phyloP scores from a whole-genome alignment of 1,140 invertebrate species.

The Meteorus sp. region DNA sequence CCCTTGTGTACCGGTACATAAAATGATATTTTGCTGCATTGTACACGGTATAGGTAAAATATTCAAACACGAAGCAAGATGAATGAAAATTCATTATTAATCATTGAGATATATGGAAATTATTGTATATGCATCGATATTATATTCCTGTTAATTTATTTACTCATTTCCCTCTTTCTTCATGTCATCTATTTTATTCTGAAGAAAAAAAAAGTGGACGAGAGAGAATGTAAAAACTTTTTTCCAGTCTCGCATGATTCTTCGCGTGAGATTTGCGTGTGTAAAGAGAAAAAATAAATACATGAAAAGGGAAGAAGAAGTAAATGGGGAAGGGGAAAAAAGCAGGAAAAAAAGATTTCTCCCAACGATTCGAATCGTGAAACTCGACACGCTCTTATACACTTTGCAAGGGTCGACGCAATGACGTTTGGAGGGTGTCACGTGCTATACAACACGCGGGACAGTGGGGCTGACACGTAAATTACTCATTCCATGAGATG shows the following conservation, averaged over 20 bases:
- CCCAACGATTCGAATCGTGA: conserved; percentile 11
- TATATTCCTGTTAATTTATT: background rate
- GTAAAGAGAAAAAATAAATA: too few relatives aligned
- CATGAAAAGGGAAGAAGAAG: too few relatives aligned
- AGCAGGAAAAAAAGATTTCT: conserved; percentile 21
- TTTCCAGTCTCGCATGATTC: too few relatives aligned
- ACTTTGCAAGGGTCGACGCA: background rate
- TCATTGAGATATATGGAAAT: too few relatives aligned
- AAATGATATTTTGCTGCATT: background rate
- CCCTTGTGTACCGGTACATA: background rate
- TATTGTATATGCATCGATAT: background rate
- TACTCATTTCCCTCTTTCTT: background rate
- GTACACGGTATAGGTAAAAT: background rate
- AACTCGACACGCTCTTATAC: conserved; percentile 21
- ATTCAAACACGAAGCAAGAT: too few relatives aligned
- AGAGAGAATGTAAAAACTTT: too few relatives aligned
- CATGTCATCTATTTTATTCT: too few relatives aligned
- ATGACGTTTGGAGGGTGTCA: conserved; percentile 16
- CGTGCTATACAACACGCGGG: too few relatives aligned
- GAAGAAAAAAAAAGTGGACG: background rate
- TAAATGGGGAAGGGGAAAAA: background rate
- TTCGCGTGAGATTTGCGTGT: conserved; percentile 41
- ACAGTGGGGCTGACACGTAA: conserved; percentile 5
- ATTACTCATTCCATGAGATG: conserved; percentile 16
- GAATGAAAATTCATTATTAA: too few relatives aligned